phyloP scores from a whole-genome alignment of 2,797 vertebrate genomes.

The Tragelaphus eurycerus region DNA sequence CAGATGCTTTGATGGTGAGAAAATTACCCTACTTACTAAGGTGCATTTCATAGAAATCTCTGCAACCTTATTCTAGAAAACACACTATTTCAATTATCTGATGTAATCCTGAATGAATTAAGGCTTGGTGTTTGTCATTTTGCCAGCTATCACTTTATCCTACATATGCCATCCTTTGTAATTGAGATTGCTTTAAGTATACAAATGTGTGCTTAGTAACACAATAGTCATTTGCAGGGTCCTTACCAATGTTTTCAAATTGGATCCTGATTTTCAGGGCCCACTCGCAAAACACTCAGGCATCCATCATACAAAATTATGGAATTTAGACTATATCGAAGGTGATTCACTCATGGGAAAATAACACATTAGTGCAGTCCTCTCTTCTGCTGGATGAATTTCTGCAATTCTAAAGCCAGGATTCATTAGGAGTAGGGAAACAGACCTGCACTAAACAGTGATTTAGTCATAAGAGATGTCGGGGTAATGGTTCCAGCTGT shows the following conservation, averaged over 20 bases:
- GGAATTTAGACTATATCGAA: constrained; percentile 49
- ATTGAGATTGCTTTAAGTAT: constrained; percentile 59
- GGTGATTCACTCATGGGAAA: constrained; percentile 53
- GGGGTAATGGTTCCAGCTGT: constrained; percentile 15
- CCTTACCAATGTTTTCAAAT: constrained; percentile 45
- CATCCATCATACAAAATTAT: constrained; percentile 56
- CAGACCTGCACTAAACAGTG: background rate
- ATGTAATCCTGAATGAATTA: background rate
- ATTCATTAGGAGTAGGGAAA: constrained; percentile 40
- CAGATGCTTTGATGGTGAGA: background rate
- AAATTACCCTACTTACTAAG: background rate
- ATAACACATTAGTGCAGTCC: constrained; percentile 1
- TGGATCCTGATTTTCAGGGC: constrained; percentile 47
- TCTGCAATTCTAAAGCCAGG: constrained; percentile 6
- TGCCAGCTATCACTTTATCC: constrained; percentile 28
- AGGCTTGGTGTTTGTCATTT: constrained; percentile 11
- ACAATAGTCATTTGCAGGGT: constrained; percentile 15
- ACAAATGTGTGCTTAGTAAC: constrained; percentile 38
- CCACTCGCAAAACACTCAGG: constrained; percentile 46
- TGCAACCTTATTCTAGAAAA: background rate
- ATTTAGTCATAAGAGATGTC: background rate
- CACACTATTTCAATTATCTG: constrained; percentile 8
- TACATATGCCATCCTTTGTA: constrained; percentile 26
- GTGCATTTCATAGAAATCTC: background rate
- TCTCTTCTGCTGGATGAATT: constrained; percentile 41